A percentile compares a stretch with the other conserved stretches of the same genome.
Evolutionary conservation across 2,888 invertebrate species (phyloP).

Genomic region (Neoaliturus tenellus): DNA sequence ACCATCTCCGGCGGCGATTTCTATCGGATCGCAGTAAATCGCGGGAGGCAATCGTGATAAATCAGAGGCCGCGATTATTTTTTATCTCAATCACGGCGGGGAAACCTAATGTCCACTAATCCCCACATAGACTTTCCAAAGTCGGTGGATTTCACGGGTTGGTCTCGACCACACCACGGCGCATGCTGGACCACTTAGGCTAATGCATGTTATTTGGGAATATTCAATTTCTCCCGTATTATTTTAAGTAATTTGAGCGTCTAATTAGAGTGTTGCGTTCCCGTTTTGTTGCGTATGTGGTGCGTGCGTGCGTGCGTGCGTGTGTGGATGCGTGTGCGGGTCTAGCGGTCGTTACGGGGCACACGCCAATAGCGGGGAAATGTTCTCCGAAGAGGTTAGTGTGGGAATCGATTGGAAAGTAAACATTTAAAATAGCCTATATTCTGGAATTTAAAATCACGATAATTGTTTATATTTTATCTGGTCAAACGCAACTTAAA

Average conservation of each 20-base stretch:
- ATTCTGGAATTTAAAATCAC: too few species aligned
- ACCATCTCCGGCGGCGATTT: background rate
- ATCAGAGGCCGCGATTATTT: background rate
- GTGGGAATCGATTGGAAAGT: conserved; percentile 7
- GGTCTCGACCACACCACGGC: background rate
- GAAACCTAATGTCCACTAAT: background rate
- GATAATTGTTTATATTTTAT: too few species aligned
- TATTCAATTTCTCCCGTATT: conserved; percentile 35
- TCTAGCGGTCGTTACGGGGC: background rate
- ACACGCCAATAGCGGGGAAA: background rate
- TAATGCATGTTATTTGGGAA: conserved; percentile 40
- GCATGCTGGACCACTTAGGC: background rate
- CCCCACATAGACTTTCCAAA: conserved; percentile 36
- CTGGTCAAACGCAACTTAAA: too few species aligned
- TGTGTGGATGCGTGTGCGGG: background rate
- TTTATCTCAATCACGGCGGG: conserved; percentile 19
- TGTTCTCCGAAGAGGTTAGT: background rate
- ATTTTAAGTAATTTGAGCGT: conserved; percentile 30
- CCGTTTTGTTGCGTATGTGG: background rate
- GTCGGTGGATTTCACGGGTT: background rate
- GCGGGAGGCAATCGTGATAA: background rate
- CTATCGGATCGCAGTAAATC: conserved; percentile 9
- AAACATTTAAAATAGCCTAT: too few species aligned
- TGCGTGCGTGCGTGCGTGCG: background rate
- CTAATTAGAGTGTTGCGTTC: conserved; percentile 11